These are phyloP conservation scores for Euura lappo DNA, from an alignment of 1,140 invertebrate genomes.

Conservation along the genomic window DNA sequence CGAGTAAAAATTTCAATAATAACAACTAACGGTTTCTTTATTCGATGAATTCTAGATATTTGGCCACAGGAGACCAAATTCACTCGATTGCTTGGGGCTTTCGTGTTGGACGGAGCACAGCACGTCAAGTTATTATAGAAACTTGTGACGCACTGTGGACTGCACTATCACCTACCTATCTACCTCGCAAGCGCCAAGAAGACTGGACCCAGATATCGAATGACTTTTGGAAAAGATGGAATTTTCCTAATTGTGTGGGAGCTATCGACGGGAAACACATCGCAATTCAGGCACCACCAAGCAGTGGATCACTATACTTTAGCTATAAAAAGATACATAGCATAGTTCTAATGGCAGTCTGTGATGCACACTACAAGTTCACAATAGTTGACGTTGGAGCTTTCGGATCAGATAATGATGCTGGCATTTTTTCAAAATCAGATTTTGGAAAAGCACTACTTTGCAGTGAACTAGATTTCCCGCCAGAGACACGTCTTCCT, in stretches of 20 bases:
- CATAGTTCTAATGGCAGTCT: conserved; percentile 42
- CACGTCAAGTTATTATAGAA: not conserved
- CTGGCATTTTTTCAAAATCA: conserved; percentile 39
- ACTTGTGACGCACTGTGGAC: not conserved
- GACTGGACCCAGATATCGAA: conserved; percentile 6
- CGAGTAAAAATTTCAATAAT: no score
- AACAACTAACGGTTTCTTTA: no score
- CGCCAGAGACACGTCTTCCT: conserved; percentile 26
- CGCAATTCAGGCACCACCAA: conserved; percentile 27
- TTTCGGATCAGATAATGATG: conserved; percentile 39
- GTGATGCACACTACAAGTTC: conserved; percentile 45
- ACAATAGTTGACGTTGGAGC: conserved; percentile 38
- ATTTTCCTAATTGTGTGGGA: conserved; percentile 22
- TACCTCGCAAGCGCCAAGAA: not conserved
- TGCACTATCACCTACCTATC: not conserved
- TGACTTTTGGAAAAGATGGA: conserved; percentile 18
- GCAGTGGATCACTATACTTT: conserved; percentile 36
- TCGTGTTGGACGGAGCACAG: not conserved
- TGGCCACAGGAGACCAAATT: not conserved
- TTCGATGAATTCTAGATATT: not conserved
- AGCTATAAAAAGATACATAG: conserved; percentile 44
- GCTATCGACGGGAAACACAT: conserved; percentile 35
- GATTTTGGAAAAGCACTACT: conserved; percentile 25
- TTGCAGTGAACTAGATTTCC: conserved; percentile 40
- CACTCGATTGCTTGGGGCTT: not conserved